Conservation (phyloP, 2,797 vertebrate genomes). For the Micropoecilia bifurca region DNA sequence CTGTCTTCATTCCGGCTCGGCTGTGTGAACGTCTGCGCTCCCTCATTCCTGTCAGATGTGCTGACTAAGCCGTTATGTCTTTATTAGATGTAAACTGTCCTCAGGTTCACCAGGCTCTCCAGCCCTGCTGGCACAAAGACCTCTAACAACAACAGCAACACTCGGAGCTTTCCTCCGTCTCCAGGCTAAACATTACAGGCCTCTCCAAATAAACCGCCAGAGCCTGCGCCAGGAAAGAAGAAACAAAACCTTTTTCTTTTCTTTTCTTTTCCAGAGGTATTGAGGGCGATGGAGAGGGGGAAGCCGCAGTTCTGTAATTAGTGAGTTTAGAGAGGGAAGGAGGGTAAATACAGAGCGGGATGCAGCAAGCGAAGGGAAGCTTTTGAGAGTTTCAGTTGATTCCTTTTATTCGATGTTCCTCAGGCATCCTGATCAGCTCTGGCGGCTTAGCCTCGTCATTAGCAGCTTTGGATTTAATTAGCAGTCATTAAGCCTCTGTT, state of each 20-base stretch:
- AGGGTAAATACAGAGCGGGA: slow-evolving; percentile 16
- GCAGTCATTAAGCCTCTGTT: slow-evolving; percentile 72
- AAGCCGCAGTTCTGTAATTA: slow-evolving; percentile 18
- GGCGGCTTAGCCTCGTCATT: slow-evolving; percentile 74
- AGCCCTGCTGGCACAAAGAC: slow-evolving; percentile 50
- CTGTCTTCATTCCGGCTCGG: not conserved
- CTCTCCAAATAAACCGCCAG: slow-evolving; percentile 70
- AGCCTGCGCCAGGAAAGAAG: slow-evolving; percentile 49
- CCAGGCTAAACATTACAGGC: slow-evolving; percentile 53
- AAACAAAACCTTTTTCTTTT: slow-evolving; percentile 7
- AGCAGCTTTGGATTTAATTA: slow-evolving; percentile 81
- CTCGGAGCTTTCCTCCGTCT: slow-evolving; percentile 63
- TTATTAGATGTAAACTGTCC: slow-evolving; percentile 47
- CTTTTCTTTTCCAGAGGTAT: slow-evolving; percentile 8
- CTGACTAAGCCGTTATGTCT: slow-evolving; percentile 44
- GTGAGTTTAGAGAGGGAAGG: slow-evolving; percentile 16
- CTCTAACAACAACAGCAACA: slow-evolving; percentile 73
- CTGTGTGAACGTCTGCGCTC: not conserved
- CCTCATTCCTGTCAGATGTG: slow-evolving; percentile 26
- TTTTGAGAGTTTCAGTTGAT: slow-evolving; percentile 43
- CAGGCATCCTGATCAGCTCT: slow-evolving; percentile 59
- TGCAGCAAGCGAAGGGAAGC: slow-evolving; percentile 36
- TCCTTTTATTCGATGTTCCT: slow-evolving; percentile 60
- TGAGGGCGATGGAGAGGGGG: slow-evolving; percentile 19
- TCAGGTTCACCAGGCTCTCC: slow-evolving; percentile 38